Base-by-base conservation (phyloP, 2,797 vertebrate genomes). In the Prunella strophiata region DNA sequence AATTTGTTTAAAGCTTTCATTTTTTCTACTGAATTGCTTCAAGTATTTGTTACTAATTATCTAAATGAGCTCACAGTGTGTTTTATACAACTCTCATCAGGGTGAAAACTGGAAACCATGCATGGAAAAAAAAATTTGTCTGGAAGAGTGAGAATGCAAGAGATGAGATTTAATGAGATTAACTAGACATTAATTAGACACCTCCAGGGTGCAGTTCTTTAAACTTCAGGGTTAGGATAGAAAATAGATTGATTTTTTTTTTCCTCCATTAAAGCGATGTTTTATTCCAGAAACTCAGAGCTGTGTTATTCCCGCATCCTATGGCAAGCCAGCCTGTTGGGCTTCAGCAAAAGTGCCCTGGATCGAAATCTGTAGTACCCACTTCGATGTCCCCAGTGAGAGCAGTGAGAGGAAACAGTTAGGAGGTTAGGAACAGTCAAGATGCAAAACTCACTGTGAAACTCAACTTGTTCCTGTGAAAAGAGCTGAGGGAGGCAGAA, bases 101-200 rank as follows among this genome's bases (percentile, higher is more conserved):
- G 55, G 36, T n/a, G 16, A 89, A 92, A 79, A 52, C 72, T 88
- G 61, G 30, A 38, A 80, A 38, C n/a, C 1, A 0, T 42, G 38
- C 25, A 21, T 61, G 47, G 34, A n/a, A 34, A 57, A 68, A 68
- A 71, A 86, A 89, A 21, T 13, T 0, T 50, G 23, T 63, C 36
- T 79, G 72, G 14, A 80, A 34, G 43, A 55, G 30, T 48, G 26
- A 71, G 30, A 74, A 74, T 59, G 21, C 57, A 77, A 81, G 58
- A 87, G 22, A 19, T 55, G 27, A 78, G 27, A 43, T 84, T 57
- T 75, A 89, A 83, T 77, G 48, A 86, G 50, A 81, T 80, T 85
- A 91, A 62, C 21, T 54, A 54, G 51, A 63, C 50, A 57, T 43
- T 43, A 65, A 38, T n/a, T 89, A 55, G 34, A 74, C 8, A 82